Evolutionary conservation across 2,888 invertebrate species (phyloP), one percentile per base, ranked within the genome.

Genomic region (Teleiodes luculella): DNA sequence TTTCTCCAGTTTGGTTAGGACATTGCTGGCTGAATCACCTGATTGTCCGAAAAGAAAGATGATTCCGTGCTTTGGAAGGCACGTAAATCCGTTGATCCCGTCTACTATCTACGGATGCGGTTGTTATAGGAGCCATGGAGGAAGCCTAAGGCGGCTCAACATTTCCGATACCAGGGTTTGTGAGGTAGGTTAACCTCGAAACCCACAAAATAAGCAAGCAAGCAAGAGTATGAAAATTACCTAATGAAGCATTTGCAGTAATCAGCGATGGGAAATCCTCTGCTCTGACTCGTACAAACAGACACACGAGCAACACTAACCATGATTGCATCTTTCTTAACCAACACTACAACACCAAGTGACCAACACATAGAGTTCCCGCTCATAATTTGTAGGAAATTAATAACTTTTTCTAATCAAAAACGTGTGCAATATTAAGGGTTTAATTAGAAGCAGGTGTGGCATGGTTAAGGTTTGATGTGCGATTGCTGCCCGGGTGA

Each of bases 211-310:
- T 24, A 24, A 24, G 24, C 8, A 33, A 3, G 33, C 10, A 33
- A 11, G 33, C 10, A 3, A 33, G 3, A 11, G 7, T 1, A 18
- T n/a, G n/a, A n/a, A 43, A 24, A 81, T 83, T 83, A 95, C 95
- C 95, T 73, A 95, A 90, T 0, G 94, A 93, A 5, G 94, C 94
- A 76, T 95, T 95, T 11, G 93, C 91, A 8, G 92, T 93, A 1
- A 94, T 90, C 60, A 95, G 81, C 0, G 95, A 94, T 2, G 95
- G 94, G 79, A 93, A 94, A 64, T 93, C 93, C 76, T 94, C 91
- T n/a, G 72, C 77, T 1, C 39, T 57, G 39, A 69, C 79, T 8
- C 61, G 55, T 53, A 65, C 59, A 55, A 74, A 63, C 37, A 76
- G 51, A 67, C 60, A 76, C 33, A 78, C 52, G 13, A 77, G 58